A percentile compares a stretch with the other conserved stretches of the same genome.
phyloP scores from a whole-genome alignment of 2,888 invertebrate genomes.

The Xanthia icteritia region DNA sequence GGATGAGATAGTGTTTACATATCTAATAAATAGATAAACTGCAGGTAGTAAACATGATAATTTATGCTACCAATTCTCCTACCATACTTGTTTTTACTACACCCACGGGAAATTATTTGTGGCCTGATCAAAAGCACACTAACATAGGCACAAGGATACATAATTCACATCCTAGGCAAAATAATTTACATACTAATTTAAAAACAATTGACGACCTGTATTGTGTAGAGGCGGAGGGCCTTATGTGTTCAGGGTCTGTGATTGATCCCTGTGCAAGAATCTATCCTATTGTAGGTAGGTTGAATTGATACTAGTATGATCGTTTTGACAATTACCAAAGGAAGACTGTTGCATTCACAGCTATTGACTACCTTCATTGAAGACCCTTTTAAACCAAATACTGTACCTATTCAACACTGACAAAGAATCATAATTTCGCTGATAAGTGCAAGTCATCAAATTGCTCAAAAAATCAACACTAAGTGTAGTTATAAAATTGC shows the following conservation, averaged over 20 bases:
- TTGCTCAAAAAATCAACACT: not conserved
- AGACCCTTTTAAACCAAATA: too few species aligned
- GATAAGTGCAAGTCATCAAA: too few species aligned
- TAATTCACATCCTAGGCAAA: conserved; percentile 31
- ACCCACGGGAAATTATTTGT: conserved; percentile 38
- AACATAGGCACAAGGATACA: conserved; percentile 11
- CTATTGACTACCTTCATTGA: too few species aligned
- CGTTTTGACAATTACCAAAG: too few species aligned
- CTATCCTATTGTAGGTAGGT: too few species aligned
- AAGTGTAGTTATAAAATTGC: not conserved
- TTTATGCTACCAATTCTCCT: conserved; percentile 10
- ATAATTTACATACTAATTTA: conserved; percentile 43
- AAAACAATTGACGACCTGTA: conserved; percentile 44
- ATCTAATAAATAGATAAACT: too few species aligned
- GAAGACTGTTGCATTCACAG: too few species aligned
- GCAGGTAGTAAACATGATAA: conserved; percentile 9
- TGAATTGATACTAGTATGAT: too few species aligned
- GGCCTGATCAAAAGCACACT: not conserved
- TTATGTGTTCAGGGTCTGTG: conserved; percentile 15
- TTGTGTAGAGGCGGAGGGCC: conserved; percentile 14
- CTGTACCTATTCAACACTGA: not conserved
- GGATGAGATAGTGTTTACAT: too few species aligned
- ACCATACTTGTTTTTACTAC: conserved; percentile 28
- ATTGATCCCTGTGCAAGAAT: not conserved
- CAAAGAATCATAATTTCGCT: not conserved